Conservation (phyloP, 2,797 vertebrate genomes). For the Danio tinwini region DNA sequence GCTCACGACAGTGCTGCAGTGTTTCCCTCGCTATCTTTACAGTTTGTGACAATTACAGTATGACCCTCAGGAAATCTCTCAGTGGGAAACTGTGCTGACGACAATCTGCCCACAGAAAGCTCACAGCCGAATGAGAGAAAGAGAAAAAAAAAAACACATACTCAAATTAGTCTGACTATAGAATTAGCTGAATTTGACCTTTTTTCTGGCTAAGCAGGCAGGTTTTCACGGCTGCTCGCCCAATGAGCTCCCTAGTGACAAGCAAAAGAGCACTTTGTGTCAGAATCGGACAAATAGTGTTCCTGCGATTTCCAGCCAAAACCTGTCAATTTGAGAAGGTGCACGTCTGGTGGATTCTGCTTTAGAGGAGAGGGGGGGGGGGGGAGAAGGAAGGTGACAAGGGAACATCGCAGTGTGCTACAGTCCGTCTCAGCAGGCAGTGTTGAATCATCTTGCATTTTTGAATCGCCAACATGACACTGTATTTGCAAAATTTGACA, state of each 20-base stretch:
- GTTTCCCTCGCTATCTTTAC: background rate
- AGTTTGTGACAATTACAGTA: slow-evolving; percentile 8
- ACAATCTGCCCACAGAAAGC: slow-evolving; percentile 17
- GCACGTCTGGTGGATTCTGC: background rate
- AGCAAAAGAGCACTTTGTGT: slow-evolving; percentile 31
- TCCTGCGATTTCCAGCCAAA: slow-evolving; percentile 12
- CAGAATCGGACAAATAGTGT: slow-evolving; percentile 14
- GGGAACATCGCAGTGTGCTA: slow-evolving; percentile 6
- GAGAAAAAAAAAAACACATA: background rate
- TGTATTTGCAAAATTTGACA: background rate
- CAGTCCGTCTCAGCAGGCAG: background rate
- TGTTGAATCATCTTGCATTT: background rate
- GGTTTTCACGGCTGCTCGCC: slow-evolving; percentile 4
- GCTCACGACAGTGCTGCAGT: background rate
- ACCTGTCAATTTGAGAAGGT: slow-evolving; percentile 36
- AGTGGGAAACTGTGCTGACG: slow-evolving; percentile 20
- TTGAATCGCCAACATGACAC: background rate
- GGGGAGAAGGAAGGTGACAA: background rate
- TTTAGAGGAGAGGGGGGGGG: background rate
- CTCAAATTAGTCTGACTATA: slow-evolving; percentile 33
- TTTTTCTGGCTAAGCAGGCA: slow-evolving; percentile 42
- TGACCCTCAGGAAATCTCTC: slow-evolving; percentile 2
- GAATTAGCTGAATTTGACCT: slow-evolving; percentile 48
- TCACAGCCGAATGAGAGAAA: slow-evolving; percentile 4
- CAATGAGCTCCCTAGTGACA: slow-evolving; percentile 45